Evolutionary conservation across 1,140 invertebrate species (phyloP).

Genomic region (Drosophila ohnishii): DNA sequence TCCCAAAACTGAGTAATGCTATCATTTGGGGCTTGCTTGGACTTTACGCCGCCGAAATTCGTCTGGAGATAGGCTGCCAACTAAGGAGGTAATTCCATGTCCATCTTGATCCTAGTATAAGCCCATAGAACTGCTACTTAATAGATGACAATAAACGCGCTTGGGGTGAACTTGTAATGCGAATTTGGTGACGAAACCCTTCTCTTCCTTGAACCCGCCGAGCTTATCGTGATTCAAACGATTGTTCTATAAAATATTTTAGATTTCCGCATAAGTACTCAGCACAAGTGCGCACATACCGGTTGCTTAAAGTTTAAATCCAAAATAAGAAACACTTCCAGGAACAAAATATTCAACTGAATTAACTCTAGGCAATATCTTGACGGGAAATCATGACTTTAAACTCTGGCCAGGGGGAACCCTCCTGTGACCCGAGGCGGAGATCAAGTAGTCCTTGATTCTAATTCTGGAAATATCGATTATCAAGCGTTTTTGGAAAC

Average conservation of each 20-base stretch:
- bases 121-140: background rate
- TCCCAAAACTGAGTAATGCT: background rate
- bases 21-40: background rate
- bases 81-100: background rate
- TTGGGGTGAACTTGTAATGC: background rate
- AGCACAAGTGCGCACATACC: background rate
- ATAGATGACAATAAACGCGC: background rate
- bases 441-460: too few species aligned
- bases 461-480: too few species aligned
- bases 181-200: background rate
- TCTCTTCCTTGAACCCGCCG: background rate
- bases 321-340: slow-evolving; percentile 3
- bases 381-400: too few species aligned
- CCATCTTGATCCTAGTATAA: background rate
- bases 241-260: background rate
- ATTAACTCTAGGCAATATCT: background rate
- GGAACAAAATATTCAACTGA: background rate
- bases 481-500: too few species aligned
- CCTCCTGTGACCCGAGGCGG: too few species aligned
- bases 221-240: background rate
- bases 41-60: background rate
- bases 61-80: background rate
- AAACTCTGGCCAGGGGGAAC: background rate
- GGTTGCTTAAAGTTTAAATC: background rate
- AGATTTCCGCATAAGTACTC: slow-evolving; percentile 3